Conservation (phyloP, 2,888 invertebrate species). For the Acronicta alni region DNA sequence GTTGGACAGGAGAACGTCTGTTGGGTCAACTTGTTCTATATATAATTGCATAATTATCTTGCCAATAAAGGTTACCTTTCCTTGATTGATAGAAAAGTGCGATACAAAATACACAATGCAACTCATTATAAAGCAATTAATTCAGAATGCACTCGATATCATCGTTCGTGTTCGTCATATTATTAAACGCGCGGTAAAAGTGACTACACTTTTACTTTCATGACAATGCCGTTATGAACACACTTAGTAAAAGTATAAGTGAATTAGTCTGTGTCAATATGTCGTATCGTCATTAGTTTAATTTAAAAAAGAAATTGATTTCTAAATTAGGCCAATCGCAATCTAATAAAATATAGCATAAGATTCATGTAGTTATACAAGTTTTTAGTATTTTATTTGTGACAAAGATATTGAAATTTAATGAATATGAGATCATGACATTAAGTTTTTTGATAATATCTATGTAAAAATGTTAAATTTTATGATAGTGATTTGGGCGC, state of each 20-base stretch:
- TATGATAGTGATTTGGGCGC: background rate
- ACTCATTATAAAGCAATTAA: slow-evolving; percentile 39
- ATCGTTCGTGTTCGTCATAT: slow-evolving; percentile 32
- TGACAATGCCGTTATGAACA: slow-evolving; percentile 38
- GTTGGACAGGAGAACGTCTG: too few relatives aligned
- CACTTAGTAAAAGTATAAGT: slow-evolving; percentile 40
- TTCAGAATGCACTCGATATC: slow-evolving; percentile 35
- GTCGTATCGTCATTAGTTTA: slow-evolving; percentile 5
- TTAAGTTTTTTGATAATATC: too few relatives aligned
- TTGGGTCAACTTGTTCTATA: too few relatives aligned
- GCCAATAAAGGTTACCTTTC: too few relatives aligned
- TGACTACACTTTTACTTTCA: slow-evolving; percentile 70
- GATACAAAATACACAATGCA: background rate
- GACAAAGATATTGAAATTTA: too few relatives aligned
- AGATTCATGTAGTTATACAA: background rate
- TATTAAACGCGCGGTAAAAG: slow-evolving; percentile 55
- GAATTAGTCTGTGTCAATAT: slow-evolving; percentile 16
- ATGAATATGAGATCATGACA: too few relatives aligned
- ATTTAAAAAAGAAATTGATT: slow-evolving; percentile 19
- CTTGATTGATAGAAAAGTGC: background rate
- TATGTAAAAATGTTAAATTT: background rate
- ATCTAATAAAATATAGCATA: too few relatives aligned
- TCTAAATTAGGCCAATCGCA: too few relatives aligned
- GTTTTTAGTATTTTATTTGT: too few relatives aligned
- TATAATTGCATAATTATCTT: too few relatives aligned